phyloP scores from a whole-genome alignment of 1,140 invertebrate genomes.

The Paracyclopina nana region DNA sequence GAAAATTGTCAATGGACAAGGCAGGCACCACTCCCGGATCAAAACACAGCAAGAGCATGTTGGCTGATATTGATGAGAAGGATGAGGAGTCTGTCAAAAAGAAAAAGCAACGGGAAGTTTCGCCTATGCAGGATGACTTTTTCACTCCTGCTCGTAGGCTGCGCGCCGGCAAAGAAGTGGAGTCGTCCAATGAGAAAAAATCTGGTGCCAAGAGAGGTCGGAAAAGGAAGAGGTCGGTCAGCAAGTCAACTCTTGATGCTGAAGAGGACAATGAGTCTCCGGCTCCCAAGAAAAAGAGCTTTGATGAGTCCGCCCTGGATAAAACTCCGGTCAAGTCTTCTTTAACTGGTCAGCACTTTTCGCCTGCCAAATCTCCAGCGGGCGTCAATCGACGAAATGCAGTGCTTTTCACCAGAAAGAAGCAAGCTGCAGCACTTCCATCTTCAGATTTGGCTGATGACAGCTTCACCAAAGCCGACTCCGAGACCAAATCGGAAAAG shows the following conservation, averaged over 20 bases:
- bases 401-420: constrained; percentile 51
- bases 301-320: constrained; percentile 13
- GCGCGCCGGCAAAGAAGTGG: constrained; percentile 14
- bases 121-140: neutral
- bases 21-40: constrained; percentile 14
- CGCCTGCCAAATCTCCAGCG: constrained; percentile 24
- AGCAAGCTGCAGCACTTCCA: constrained; percentile 32
- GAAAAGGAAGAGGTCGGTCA: neutral
- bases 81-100: constrained; percentile 16
- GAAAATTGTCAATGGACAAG: constrained; percentile 26
- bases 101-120: constrained; percentile 10
- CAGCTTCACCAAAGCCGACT: neutral
- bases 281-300: constrained; percentile 2
- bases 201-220: neutral
- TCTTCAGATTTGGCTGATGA: neutral
- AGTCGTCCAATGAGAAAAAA: neutral
- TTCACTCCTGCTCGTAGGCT: neutral
- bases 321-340: too few species aligned
- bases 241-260: constrained; percentile 11
- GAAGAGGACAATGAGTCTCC: constrained; percentile 15
- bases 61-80: constrained; percentile 18
- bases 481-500: neutral
- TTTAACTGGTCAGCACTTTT: neutral
- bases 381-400: constrained; percentile 60
- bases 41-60: neutral